Percentiles rank a stretch among this genome's conserved stretches.
These are phyloP conservation scores for Australoheros scitulus DNA, from an alignment of 2,113 vertebrate species.

Conservation along the genomic window DNA sequence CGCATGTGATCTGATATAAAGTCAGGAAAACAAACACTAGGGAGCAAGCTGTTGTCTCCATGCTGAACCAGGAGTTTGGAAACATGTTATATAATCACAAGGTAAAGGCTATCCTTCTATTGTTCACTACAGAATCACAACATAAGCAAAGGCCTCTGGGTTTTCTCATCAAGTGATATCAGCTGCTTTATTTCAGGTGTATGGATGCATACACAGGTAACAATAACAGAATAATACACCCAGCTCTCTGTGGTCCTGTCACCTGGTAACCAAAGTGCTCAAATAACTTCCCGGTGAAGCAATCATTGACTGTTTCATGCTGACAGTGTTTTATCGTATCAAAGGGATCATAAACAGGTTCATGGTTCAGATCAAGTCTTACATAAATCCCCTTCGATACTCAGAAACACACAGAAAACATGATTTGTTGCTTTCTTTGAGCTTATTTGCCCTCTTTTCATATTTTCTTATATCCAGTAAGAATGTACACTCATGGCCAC, in stretches of 20 bases:
- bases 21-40: conserved; percentile 21
- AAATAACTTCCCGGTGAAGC: conserved; percentile 39
- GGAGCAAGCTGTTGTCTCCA: conserved; percentile 17
- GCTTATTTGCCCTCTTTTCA: neutral
- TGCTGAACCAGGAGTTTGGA: neutral
- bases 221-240: conserved; percentile 9
- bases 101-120: neutral
- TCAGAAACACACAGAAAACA: neutral
- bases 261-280: conserved; percentile 8
- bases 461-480: neutral
- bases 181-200: neutral
- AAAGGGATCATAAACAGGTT: conserved; percentile 11
- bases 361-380: neutral
- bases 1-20: conserved; percentile 70
- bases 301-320: neutral
- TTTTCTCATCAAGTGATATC: neutral
- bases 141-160: neutral
- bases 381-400: neutral
- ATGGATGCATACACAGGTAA: conserved; percentile 1
- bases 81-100: conserved; percentile 15
- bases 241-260: neutral
- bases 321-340: neutral
- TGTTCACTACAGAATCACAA: neutral
- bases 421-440: neutral
- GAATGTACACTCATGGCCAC: neutral